These are phyloP conservation scores for Drepana arcuata DNA, from an alignment of 1,140 invertebrate species.

Conservation along the genomic window DNA sequence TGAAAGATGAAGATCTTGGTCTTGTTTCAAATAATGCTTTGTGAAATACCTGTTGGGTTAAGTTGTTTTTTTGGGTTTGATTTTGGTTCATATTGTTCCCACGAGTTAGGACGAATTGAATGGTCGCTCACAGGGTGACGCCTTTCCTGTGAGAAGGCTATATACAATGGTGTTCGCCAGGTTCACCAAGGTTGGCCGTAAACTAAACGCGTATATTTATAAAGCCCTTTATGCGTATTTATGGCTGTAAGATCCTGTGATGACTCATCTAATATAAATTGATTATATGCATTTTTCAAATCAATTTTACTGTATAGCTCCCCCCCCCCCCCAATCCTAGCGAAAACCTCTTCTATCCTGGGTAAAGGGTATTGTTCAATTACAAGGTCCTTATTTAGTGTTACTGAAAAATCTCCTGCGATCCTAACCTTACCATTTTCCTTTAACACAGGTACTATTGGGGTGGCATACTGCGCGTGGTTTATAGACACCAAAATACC, in stretches of 20 bases:
- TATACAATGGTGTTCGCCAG: constrained; percentile 13
- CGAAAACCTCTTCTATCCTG: constrained; percentile 41
- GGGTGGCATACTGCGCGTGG: background rate
- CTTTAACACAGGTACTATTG: background rate
- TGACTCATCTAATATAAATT: constrained; percentile 2
- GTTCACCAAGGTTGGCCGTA: constrained; percentile 17
- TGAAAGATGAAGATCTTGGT: too few relatives aligned
- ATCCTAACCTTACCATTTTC: background rate
- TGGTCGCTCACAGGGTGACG: constrained; percentile 15
- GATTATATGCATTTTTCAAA: constrained; percentile 27
- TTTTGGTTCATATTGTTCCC: constrained; percentile 12
- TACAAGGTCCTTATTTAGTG: constrained; percentile 30
- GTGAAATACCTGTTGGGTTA: constrained; percentile 11
- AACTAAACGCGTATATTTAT: too few relatives aligned
- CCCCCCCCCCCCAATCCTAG: constrained; percentile 25
- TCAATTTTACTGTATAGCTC: constrained; percentile 47
- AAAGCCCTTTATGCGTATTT: too few relatives aligned
- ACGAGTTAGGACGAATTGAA: constrained; percentile 16
- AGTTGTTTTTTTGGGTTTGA: constrained; percentile 9
- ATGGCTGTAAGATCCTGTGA: constrained; percentile 1
- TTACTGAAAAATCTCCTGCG: background rate
- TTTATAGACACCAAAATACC: background rate
- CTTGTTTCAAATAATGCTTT: constrained; percentile 5
- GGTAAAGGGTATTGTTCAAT: constrained; percentile 16
- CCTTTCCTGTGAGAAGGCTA: constrained; percentile 16